A percentile compares a stretch with the other conserved stretches of the same genome.
These are phyloP conservation scores for Phoebastria nigripes DNA, from an alignment of 2,797 vertebrate genomes.

Conservation along the genomic window DNA sequence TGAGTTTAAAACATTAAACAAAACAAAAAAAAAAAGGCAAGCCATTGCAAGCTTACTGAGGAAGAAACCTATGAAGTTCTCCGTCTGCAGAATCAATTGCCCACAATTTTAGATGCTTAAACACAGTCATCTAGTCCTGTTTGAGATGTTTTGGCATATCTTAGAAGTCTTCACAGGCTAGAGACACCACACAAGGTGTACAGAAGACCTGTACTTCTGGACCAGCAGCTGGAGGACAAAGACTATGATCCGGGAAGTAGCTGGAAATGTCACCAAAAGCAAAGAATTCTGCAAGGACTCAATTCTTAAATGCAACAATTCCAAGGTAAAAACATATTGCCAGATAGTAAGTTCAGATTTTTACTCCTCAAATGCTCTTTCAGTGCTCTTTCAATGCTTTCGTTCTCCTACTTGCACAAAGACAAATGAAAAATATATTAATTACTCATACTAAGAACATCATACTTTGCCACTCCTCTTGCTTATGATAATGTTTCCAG, in stretches of 20 bases:
- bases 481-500: not conserved
- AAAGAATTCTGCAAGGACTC: not conserved
- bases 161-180: not conserved
- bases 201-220: not conserved
- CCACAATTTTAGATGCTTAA: not conserved
- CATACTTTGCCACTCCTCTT: not conserved
- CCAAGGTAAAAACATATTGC: not conserved
- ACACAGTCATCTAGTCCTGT: not conserved
- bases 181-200: not conserved
- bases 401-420: not conserved
- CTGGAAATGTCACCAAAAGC: not conserved
- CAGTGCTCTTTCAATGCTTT: not conserved
- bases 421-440: not conserved
- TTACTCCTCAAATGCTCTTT: not conserved
- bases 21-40: not conserved
- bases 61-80: not conserved
- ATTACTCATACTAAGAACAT: not conserved
- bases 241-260: fast-evolving
- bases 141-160: not conserved
- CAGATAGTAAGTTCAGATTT: not conserved
- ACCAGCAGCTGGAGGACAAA: not conserved
- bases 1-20: not conserved
- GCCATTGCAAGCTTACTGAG: not conserved
- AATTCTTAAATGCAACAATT: not conserved
- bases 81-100: not conserved